Conservation (phyloP, 2,797 vertebrate genomes). For the Syndactyla subalaris region DNA sequence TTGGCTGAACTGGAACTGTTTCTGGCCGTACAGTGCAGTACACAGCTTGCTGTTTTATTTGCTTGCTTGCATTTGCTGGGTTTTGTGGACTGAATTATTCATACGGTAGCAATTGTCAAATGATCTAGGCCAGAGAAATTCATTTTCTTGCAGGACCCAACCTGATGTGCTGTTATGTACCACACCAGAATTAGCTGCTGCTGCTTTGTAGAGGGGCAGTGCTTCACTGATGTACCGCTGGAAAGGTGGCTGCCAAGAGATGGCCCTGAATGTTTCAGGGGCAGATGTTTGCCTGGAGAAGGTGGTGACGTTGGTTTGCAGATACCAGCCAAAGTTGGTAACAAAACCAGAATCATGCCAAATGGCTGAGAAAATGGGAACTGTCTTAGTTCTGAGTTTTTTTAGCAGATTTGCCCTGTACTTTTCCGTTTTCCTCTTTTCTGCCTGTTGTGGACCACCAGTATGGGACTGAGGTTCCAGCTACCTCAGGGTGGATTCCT, state of each 20-base stretch:
- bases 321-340: neutral
- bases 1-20: conserved; percentile 37
- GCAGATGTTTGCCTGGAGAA: conserved; percentile 56
- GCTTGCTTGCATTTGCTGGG: neutral
- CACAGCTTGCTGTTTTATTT: conserved; percentile 40
- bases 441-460: neutral
- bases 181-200: conserved; percentile 53
- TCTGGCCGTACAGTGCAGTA: neutral
- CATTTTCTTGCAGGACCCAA: conserved; percentile 44
- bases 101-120: conserved; percentile 15
- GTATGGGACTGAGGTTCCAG: neutral
- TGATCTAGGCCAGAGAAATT: conserved; percentile 42
- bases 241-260: conserved; percentile 33
- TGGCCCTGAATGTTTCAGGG: neutral
- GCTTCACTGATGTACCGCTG: neutral
- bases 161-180: conserved; percentile 42
- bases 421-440: neutral
- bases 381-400: neutral
- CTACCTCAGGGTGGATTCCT: neutral
- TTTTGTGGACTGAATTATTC: conserved; percentile 57
- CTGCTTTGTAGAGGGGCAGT: conserved; percentile 25
- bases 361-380: neutral
- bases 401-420: neutral
- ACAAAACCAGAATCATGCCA: neutral
- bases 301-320: conserved; percentile 3